Percentiles rank a stretch among this genome's conserved stretches.
phyloP scores from a whole-genome alignment of 2,113 vertebrate species.

The Myxocyprinus asiaticus region DNA sequence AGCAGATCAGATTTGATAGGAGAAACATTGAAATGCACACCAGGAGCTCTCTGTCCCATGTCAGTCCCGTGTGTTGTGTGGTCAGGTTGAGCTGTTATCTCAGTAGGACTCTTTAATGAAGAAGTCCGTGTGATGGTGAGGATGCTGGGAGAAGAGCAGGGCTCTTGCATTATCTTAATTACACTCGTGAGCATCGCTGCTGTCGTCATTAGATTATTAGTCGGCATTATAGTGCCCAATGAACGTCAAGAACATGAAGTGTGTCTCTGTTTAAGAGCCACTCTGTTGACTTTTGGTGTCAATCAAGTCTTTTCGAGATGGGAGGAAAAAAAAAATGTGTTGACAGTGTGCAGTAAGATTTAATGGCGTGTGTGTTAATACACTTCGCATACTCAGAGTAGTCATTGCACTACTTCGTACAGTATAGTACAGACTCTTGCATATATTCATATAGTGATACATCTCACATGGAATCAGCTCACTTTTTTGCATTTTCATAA shows the following conservation, averaged over 20 bases:
- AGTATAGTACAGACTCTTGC: not conserved
- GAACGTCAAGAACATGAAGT: constrained; percentile 65
- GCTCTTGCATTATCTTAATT: constrained; percentile 72
- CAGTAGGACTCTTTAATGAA: constrained; percentile 60
- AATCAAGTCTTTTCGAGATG: constrained; percentile 49
- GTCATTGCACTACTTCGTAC: not conserved
- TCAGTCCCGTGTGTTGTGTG: constrained; percentile 27
- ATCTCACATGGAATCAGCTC: no score
- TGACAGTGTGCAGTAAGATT: constrained; percentile 42
- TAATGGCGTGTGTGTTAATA: constrained; percentile 21
- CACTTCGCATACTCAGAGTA: no score
- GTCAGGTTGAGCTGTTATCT: constrained; percentile 59
- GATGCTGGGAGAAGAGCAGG: constrained; percentile 65
- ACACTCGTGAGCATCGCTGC: constrained; percentile 64
- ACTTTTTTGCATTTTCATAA: no score
- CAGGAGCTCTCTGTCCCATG: not conserved
- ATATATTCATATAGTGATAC: no score
- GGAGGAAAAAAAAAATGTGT: constrained; percentile 32
- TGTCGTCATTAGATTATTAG: constrained; percentile 71
- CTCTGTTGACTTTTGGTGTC: constrained; percentile 56
- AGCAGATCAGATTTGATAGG: not conserved
- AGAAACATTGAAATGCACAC: constrained; percentile 23
- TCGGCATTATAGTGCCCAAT: constrained; percentile 61
- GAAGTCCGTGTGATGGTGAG: constrained; percentile 64
- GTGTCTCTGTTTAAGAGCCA: constrained; percentile 64